phyloP scores from a whole-genome alignment of 2,113 vertebrate genomes.

The Ceyx margarethae region DNA sequence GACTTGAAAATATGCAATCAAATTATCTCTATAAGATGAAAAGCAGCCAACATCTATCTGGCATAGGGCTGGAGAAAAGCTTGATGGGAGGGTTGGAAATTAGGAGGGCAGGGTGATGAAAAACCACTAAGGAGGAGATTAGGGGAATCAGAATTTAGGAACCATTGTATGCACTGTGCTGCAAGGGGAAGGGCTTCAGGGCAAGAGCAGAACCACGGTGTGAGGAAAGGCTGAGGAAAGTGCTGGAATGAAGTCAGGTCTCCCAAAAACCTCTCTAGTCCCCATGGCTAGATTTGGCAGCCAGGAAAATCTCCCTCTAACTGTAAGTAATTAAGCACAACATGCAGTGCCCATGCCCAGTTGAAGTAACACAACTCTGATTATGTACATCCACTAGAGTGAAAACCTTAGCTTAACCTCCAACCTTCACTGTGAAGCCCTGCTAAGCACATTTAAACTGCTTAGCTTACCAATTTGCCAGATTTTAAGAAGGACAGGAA shows the following conservation, averaged over 20 bases:
- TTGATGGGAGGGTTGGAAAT: not conserved
- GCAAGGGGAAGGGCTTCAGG: not conserved
- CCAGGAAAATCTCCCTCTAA: not conserved
- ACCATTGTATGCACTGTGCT: fast-evolving
- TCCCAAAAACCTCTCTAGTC: not conserved
- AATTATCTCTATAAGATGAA: not conserved
- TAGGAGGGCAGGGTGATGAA: not conserved
- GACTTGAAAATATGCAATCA: not conserved
- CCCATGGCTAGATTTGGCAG: not conserved
- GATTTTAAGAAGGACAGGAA: not conserved
- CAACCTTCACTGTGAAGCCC: not conserved
- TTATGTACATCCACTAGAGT: not conserved
- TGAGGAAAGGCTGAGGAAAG: not conserved
- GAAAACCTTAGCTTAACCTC: not conserved
- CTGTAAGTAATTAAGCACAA: not conserved
- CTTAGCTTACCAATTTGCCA: not conserved
- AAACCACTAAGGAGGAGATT: not conserved
- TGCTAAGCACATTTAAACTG: not conserved
- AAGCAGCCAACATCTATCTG: not conserved
- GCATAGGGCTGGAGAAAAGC: not conserved
- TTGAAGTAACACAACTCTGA: not conserved
- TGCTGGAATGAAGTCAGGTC: not conserved
- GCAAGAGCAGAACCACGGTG: not conserved
- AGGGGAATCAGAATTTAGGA: not conserved
- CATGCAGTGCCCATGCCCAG: not conserved